Base-by-base conservation (phyloP, 2,888 invertebrate species). In the Morpho achilles region DNA sequence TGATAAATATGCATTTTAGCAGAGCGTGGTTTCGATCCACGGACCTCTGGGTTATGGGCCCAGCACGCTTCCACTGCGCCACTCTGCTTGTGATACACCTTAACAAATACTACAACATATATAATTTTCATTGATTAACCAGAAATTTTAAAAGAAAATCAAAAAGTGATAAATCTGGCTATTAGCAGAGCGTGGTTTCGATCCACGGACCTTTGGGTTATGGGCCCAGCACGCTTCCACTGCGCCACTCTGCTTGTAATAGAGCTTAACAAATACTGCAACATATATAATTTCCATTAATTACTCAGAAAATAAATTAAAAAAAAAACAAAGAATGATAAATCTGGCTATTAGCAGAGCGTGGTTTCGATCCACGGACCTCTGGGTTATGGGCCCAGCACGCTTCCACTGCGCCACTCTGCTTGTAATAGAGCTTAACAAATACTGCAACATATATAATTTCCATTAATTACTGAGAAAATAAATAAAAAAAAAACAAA, bases 131-230 rank as follows among this genome's bases (percentile, higher is more conserved):
- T 7, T 46, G 8, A 16, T 16, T 16, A 16, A 1, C 1, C 16
- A 16, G 16, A 16, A 16, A 16, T 16, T 16, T 16, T 16, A 16
- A 16, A 16, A n/a, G n/a, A 8, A 43, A 16, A 16, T 16, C 16
- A 16, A 16, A 16, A 16, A 16, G 16, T 16, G 16, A 16, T 16
- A 16, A 16, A 16, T 16, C 1, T 16, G 16, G 16, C 60, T 53
- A 7, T 39, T 53, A 45, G 53, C 53, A 48, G 47, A 54, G 53
- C 95, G 94, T 95, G 94, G 94, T 95, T 95, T 95, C 95, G 94
- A 95, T 95, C 95, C 94, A 95, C 95, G 95, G 95, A 95, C 94
- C 95, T 96, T 95, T 96, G 95, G 95, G 94, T 95, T 94, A 94
- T 94, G 94, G 94, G 94, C 94, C 94, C 94, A 94, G 94, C 94